A percentile compares a stretch with the other conserved stretches of the same genome.
These are phyloP conservation scores for Myrmophylax atrothorax DNA, from an alignment of 2,113 vertebrate genomes.

Conservation along the genomic window DNA sequence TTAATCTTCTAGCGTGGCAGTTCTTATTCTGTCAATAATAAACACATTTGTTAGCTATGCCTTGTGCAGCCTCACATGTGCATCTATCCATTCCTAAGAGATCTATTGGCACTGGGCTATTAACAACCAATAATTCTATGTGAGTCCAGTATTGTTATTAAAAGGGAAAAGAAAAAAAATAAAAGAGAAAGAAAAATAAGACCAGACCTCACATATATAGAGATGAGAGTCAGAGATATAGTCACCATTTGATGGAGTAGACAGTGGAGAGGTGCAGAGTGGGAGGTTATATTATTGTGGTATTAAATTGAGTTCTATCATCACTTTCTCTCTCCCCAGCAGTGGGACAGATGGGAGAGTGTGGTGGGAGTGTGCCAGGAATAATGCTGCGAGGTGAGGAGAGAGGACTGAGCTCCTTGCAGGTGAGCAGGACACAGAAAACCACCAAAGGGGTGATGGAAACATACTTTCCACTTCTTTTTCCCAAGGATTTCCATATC, in stretches of 20 bases:
- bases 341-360: constrained; percentile 30
- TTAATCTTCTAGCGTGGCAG: not conserved
- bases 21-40: constrained; percentile 26
- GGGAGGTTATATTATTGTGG: constrained; percentile 11
- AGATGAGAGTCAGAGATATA: not conserved
- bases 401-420: not conserved
- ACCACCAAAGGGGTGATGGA: accelerated
- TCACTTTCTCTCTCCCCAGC: constrained; percentile 43
- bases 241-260: not conserved
- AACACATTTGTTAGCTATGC: constrained; percentile 2
- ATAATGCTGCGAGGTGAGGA: not conserved
- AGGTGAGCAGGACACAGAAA: not conserved
- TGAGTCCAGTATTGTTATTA: not conserved
- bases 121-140: not conserved
- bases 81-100: not conserved
- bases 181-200: accelerated
- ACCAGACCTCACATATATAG: not conserved
- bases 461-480: not conserved
- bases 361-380: constrained; percentile 32
- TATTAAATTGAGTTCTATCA: constrained; percentile 25
- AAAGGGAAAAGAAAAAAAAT: accelerated
- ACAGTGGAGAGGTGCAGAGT: not conserved
- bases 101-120: not conserved
- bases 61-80: not conserved
- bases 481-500: not conserved